Conservation (phyloP, 2,797 vertebrate genomes). For the Hippopotamyrus pictus region DNA sequence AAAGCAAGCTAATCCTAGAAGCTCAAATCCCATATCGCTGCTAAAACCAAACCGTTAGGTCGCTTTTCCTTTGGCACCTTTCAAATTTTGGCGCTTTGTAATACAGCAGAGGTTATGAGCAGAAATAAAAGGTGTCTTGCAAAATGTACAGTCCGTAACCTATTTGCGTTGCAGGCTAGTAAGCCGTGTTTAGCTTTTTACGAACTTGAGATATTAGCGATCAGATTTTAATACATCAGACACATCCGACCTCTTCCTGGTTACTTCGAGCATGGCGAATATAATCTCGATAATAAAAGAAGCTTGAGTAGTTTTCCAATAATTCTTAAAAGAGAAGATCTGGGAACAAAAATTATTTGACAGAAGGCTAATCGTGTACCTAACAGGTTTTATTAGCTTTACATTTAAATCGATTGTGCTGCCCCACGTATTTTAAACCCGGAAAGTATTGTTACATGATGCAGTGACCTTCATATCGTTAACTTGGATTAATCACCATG, state of each 20-base stretch:
- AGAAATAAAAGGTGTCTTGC: not conserved
- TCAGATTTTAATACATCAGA: not conserved
- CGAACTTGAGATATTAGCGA: constrained; percentile 4
- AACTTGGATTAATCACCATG: not conserved
- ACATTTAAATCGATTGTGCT: constrained; percentile 1
- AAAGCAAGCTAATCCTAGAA: not conserved
- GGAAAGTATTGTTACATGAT: not conserved
- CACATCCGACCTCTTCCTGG: constrained; percentile 34
- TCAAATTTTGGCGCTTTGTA: constrained; percentile 26
- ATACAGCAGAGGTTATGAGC: not conserved
- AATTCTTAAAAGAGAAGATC: not conserved
- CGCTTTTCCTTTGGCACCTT: not conserved
- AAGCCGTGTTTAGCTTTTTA: not conserved
- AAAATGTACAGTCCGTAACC: not conserved
- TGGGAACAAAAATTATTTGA: not conserved
- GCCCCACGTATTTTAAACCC: not conserved
- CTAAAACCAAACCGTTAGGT: constrained; percentile 7
- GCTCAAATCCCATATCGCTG: not conserved
- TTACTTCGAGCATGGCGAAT: constrained; percentile 10
- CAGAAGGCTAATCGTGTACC: not conserved
- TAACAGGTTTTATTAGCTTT: not conserved
- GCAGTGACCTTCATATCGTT: not conserved
- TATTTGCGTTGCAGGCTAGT: not conserved
- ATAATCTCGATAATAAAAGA: not conserved
- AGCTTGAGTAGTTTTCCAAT: no score